Percentiles rank a stretch among this genome's conserved stretches.
Conservation (phyloP, 2,113 vertebrate genomes). For the Oryzias melastigma region DNA sequence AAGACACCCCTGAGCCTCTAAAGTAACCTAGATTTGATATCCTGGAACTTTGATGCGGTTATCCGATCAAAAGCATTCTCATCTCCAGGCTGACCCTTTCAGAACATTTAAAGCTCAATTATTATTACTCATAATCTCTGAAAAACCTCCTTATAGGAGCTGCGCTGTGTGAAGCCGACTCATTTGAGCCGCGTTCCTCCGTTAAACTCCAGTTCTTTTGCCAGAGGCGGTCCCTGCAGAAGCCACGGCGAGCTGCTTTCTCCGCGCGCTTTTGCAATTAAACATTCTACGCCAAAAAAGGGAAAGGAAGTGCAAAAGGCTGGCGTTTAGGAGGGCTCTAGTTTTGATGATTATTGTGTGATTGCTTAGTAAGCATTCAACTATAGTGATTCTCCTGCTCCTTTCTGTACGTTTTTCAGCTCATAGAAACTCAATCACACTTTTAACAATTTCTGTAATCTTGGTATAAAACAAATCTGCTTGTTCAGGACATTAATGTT, state of each 20-base stretch:
- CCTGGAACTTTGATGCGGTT: slow-evolving; percentile 68
- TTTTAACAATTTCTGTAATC: no score
- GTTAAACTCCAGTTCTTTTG: slow-evolving; percentile 33
- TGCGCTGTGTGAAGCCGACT: slow-evolving; percentile 40
- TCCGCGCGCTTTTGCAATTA: slow-evolving; percentile 1
- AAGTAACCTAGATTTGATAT: slow-evolving; percentile 60
- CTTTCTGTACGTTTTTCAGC: no score
- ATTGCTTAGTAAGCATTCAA: no score
- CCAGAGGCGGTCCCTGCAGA: slow-evolving; percentile 45
- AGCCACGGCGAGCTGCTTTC: slow-evolving; percentile 27
- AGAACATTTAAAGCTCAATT: slow-evolving; percentile 56
- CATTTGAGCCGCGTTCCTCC: slow-evolving; percentile 33
- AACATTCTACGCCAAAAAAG: not conserved
- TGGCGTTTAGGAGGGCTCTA: no score
- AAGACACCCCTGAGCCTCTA: slow-evolving; percentile 49
- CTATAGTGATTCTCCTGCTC: no score
- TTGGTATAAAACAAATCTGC: no score
- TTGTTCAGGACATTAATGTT: no score
- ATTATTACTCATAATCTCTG: slow-evolving; percentile 63
- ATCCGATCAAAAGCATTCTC: slow-evolving; percentile 65
- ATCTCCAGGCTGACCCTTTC: slow-evolving; percentile 58
- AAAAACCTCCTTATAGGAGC: slow-evolving; percentile 49
- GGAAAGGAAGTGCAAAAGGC: no score
- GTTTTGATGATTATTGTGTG: no score
- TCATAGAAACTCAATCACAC: no score